phyloP scores from a whole-genome alignment of 2,888 invertebrate species.

The Synergus itoensis region DNA sequence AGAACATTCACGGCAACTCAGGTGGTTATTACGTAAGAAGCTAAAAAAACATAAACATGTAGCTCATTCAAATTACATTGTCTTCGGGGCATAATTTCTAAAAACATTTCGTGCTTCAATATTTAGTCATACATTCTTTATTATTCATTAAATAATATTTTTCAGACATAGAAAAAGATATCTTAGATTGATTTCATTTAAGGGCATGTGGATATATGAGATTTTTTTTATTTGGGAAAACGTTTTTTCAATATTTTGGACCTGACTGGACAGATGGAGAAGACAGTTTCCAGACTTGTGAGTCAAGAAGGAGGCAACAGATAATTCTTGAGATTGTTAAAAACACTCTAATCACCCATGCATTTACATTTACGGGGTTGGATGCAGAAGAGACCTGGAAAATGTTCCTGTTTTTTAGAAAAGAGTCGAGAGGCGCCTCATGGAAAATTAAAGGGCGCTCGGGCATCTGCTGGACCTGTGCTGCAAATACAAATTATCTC shows the following conservation, averaged over 20 bases:
- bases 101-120: neutral
- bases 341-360: conserved; percentile 63
- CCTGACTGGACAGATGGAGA: conserved; percentile 56
- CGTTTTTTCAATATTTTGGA: neutral
- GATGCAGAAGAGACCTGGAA: conserved; percentile 51
- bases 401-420: conserved; percentile 52
- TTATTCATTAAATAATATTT: no score
- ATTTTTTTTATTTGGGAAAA: neutral
- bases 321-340: conserved; percentile 70
- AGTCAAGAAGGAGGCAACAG: conserved; percentile 56
- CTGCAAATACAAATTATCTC: conserved; percentile 34
- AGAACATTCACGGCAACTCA: neutral
- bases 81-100: neutral
- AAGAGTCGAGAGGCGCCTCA: conserved; percentile 37
- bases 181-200: no score
- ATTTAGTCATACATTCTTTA: no score
- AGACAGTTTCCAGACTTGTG: conserved; percentile 70
- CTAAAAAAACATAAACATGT: neutral
- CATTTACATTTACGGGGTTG: conserved; percentile 43
- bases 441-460: conserved; percentile 49
- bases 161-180: no score
- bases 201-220: no score
- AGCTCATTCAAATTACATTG: neutral
- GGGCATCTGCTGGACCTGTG: conserved; percentile 35
- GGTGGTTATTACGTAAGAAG: neutral